Conservation (phyloP, 2,113 vertebrate species). For the Hymenochirus boettgeri region DNA sequence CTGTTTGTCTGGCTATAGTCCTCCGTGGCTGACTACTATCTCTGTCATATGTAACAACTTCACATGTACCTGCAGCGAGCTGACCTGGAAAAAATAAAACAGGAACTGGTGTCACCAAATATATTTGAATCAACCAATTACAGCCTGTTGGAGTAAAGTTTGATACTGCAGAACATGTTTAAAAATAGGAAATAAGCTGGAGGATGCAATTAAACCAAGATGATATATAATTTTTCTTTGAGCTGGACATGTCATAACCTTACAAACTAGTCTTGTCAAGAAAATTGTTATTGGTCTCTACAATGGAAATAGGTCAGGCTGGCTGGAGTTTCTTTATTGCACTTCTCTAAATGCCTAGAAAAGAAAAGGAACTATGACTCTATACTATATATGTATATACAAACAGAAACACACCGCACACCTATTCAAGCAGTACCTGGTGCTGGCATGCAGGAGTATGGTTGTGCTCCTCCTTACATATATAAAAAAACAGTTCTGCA, state of each 20-base stretch:
- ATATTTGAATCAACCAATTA: constrained; percentile 51
- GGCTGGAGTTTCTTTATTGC: constrained; percentile 34
- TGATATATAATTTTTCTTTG: constrained; percentile 51
- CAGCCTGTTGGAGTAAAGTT: constrained; percentile 32
- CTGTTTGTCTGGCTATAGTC: constrained; percentile 96
- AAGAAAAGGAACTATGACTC: too few species aligned
- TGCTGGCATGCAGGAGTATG: too few species aligned
- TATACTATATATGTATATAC: too few species aligned
- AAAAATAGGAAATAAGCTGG: constrained; percentile 53
- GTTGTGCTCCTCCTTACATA: too few species aligned
- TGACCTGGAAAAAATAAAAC: constrained; percentile 80
- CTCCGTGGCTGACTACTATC: constrained; percentile 95
- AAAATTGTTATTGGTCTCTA: constrained; percentile 48
- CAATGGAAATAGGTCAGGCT: constrained; percentile 42
- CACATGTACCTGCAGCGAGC: constrained; percentile 94
- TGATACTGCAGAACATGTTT: constrained; percentile 47
- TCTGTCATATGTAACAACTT: constrained; percentile 95
- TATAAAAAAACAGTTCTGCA: too few species aligned
- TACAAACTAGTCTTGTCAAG: constrained; percentile 45
- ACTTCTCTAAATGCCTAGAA: neutral
- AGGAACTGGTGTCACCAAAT: constrained; percentile 56
- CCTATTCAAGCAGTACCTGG: too few species aligned
- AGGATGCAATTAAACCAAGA: constrained; percentile 50
- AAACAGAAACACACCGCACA: too few species aligned
- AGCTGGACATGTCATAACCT: constrained; percentile 47